phyloP scores from a whole-genome alignment of 2,888 invertebrate species.

The Ormia ochracea region DNA sequence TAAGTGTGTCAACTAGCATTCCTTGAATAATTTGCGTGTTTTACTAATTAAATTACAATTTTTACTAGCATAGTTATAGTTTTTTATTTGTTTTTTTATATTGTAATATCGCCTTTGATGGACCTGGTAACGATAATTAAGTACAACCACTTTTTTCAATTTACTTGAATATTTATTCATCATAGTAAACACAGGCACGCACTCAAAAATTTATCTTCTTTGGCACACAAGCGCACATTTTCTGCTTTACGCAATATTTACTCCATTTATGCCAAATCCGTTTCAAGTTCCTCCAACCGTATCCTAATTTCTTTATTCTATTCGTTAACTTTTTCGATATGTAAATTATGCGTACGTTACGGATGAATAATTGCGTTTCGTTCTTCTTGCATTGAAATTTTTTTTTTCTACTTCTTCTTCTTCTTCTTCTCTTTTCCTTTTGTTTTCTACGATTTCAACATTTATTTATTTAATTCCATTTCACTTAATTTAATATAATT shows the following conservation, averaged over 20 bases:
- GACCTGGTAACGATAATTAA: conserved; percentile 57
- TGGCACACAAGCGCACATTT: neutral
- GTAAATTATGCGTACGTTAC: conserved; percentile 28
- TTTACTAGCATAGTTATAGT: neutral
- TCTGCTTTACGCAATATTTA: conserved; percentile 46
- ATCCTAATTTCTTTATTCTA: conserved; percentile 31
- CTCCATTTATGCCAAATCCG: conserved; percentile 56
- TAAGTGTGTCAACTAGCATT: neutral
- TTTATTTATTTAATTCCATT: neutral
- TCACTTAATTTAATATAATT: neutral
- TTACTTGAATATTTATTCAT: conserved; percentile 34
- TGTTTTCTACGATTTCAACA: neutral
- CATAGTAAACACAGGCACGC: conserved; percentile 2
- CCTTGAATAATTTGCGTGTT: conserved; percentile 17
- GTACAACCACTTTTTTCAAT: conserved; percentile 43
- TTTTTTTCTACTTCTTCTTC: too few relatives aligned
- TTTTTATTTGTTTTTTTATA: conserved; percentile 19
- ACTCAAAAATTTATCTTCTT: neutral
- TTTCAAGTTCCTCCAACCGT: conserved; percentile 51
- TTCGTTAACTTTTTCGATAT: conserved; percentile 5
- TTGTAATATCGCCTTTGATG: conserved; percentile 46
- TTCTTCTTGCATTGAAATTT: conserved; percentile 1
- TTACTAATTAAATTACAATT: conserved; percentile 28
- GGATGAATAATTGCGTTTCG: conserved; percentile 35
- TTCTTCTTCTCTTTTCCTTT: neutral